phyloP scores from a whole-genome alignment of 2,797 vertebrate species.

The Lycodopsis pacificus region DNA sequence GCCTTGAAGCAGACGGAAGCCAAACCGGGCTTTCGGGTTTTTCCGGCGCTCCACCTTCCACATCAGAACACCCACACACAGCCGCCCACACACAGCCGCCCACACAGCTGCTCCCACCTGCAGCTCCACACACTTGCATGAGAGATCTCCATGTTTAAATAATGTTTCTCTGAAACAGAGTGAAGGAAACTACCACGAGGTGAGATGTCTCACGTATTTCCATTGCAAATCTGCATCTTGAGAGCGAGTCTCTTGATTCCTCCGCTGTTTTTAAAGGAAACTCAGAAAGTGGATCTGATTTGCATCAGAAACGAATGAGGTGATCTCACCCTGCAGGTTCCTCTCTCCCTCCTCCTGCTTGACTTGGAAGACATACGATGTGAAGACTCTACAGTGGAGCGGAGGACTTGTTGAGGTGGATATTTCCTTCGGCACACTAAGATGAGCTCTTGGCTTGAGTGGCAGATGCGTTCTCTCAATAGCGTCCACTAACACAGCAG shows the following conservation, averaged over 20 bases:
- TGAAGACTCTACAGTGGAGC: constrained; percentile 10
- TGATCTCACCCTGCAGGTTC: constrained; percentile 28
- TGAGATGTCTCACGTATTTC: background rate
- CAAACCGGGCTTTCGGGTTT: constrained; percentile 40
- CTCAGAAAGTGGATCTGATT: constrained; percentile 44
- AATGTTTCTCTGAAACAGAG: constrained; percentile 9
- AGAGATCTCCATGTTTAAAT: constrained; percentile 13
- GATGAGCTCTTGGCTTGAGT: constrained; percentile 47
- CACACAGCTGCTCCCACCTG: constrained; percentile 51
- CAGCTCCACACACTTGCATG: constrained; percentile 7
- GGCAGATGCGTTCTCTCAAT: constrained; percentile 38
- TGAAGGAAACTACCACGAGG: background rate
- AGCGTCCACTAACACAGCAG: constrained; percentile 46
- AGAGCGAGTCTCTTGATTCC: constrained; percentile 20
- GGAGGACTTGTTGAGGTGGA: constrained; percentile 10
- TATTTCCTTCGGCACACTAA: constrained; percentile 27
- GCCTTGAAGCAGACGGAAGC: constrained; percentile 36
- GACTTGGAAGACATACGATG: constrained; percentile 20
- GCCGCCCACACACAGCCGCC: constrained; percentile 42
- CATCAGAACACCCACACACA: constrained; percentile 29
- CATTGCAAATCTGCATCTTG: constrained; percentile 37
- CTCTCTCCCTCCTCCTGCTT: background rate
- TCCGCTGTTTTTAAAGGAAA: constrained; percentile 21
- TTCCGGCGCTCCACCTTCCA: constrained; percentile 38
- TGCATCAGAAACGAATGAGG: constrained; percentile 54